Percentiles rank a stretch among this genome's conserved stretches.
These are phyloP conservation scores for Tokudaia tokunoshimensis DNA, from an alignment of 2,797 vertebrate genomes.

Conservation along the genomic window DNA sequence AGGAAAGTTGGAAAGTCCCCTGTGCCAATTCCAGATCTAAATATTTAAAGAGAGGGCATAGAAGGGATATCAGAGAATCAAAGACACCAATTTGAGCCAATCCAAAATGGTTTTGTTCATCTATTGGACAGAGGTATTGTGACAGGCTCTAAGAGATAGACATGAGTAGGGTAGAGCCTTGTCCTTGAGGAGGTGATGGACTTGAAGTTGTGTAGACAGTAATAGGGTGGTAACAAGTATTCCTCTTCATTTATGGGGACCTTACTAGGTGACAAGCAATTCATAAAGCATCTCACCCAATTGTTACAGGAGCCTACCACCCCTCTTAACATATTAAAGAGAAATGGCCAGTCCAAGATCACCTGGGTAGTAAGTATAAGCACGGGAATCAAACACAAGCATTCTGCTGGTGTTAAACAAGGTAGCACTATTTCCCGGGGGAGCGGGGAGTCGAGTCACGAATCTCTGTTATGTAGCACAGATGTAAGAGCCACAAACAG, in stretches of 20 bases:
- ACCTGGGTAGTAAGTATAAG: not conserved
- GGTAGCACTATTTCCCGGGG: not conserved
- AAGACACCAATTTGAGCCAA: not conserved
- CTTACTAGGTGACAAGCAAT: not conserved
- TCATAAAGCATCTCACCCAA: not conserved
- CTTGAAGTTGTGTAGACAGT: not conserved
- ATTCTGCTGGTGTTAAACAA: not conserved
- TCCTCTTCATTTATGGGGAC: not conserved
- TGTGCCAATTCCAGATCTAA: not conserved
- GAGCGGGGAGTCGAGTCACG: not conserved
- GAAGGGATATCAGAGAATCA: not conserved
- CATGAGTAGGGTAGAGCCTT: not conserved
- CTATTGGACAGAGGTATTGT: not conserved
- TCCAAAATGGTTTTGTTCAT: not conserved
- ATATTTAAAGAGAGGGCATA: not conserved
- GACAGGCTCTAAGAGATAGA: not conserved
- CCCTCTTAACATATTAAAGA: not conserved
- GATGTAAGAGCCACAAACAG: not conserved
- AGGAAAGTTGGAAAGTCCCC: not conserved
- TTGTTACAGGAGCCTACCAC: not conserved
- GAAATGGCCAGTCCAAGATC: not conserved
- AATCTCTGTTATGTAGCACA: not conserved
- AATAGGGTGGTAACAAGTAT: not conserved
- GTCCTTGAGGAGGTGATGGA: not conserved
- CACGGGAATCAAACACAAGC: not conserved